A percentile compares a stretch with the other conserved stretches of the same genome.
phyloP scores from a whole-genome alignment of 1,140 invertebrate genomes.

The Macrobrachium nipponense region DNA sequence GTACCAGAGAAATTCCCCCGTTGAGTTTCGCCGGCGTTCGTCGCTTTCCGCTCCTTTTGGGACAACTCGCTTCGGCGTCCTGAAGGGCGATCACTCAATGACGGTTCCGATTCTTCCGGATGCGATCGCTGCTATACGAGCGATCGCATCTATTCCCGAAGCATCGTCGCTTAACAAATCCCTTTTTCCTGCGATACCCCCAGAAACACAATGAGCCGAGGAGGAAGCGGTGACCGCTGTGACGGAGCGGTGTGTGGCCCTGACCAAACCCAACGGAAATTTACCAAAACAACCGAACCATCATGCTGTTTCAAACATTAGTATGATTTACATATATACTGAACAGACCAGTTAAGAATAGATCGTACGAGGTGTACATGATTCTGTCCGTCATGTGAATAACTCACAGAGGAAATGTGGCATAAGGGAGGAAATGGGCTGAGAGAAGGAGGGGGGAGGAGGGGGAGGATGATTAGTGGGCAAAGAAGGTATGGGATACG shows the following conservation, averaged over 20 bases:
- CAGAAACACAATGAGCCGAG: too few relatives aligned
- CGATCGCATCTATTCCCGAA: background rate
- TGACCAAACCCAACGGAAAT: constrained; percentile 40
- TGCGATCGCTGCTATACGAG: background rate
- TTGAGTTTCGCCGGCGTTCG: constrained; percentile 18
- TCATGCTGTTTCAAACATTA: constrained; percentile 49
- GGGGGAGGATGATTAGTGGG: background rate
- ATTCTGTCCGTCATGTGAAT: constrained; percentile 54
- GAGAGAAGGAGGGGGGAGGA: background rate
- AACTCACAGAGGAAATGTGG: constrained; percentile 31
- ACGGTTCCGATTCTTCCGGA: background rate
- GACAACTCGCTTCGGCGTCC: too few relatives aligned
- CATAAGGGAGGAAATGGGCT: background rate
- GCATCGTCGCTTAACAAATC: background rate
- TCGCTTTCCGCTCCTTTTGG: constrained; percentile 16
- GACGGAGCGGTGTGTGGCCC: background rate
- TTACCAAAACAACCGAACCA: constrained; percentile 48
- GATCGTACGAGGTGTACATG: constrained; percentile 50
- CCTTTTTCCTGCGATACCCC: background rate
- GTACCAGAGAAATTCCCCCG: background rate
- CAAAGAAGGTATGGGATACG: background rate
- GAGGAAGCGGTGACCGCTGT: too few relatives aligned
- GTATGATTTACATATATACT: constrained; percentile 57
- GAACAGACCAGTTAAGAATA: constrained; percentile 55
- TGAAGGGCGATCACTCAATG: too few relatives aligned